A percentile compares a stretch with the other conserved stretches of the same genome.
These are phyloP conservation scores for Gadus macrocephalus DNA, from an alignment of 2,113 vertebrate genomes.

Conservation along the genomic window DNA sequence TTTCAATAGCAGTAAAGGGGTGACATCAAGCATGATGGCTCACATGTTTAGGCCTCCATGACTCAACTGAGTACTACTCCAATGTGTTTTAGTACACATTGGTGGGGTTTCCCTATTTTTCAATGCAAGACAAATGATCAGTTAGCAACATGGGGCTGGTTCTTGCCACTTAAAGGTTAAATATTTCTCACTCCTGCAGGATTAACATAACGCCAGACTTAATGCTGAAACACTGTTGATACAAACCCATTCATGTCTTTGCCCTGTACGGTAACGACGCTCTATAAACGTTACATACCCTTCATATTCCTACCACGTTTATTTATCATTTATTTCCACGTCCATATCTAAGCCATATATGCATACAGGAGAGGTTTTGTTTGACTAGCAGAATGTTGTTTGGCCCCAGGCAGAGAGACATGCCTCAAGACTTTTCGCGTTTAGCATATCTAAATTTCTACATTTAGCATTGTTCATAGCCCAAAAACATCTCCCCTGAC, in stretches of 20 bases:
- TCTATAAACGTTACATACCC: slow-evolving; percentile 15
- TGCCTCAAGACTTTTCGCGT: slow-evolving; percentile 46
- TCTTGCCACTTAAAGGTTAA: slow-evolving; percentile 58
- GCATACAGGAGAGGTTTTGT: slow-evolving; percentile 47
- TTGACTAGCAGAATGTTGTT: slow-evolving; percentile 53
- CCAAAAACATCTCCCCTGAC: slow-evolving; percentile 68
- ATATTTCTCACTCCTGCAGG: slow-evolving; percentile 33
- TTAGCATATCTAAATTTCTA: slow-evolving; percentile 59
- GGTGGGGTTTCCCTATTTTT: too few species aligned
- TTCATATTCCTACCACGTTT: slow-evolving; percentile 11
- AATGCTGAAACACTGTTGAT: slow-evolving; percentile 20
- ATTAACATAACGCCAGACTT: slow-evolving; percentile 45
- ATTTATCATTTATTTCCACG: slow-evolving; percentile 41
- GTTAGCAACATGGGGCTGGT: neutral
- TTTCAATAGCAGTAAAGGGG: slow-evolving; percentile 9
- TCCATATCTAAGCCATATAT: slow-evolving; percentile 26
- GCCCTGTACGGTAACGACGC: slow-evolving; percentile 37
- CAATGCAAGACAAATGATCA: too few species aligned
- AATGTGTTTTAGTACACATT: too few species aligned
- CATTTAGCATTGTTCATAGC: slow-evolving; percentile 63
- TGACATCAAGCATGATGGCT: slow-evolving; percentile 6
- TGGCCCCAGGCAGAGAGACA: slow-evolving; percentile 47
- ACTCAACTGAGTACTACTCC: too few species aligned
- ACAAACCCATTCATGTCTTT: slow-evolving; percentile 23
- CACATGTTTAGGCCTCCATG: neutral